phyloP scores from a whole-genome alignment of 92 coral and sea anemone genomes.

The Epizoanthus fatuus region DNA sequence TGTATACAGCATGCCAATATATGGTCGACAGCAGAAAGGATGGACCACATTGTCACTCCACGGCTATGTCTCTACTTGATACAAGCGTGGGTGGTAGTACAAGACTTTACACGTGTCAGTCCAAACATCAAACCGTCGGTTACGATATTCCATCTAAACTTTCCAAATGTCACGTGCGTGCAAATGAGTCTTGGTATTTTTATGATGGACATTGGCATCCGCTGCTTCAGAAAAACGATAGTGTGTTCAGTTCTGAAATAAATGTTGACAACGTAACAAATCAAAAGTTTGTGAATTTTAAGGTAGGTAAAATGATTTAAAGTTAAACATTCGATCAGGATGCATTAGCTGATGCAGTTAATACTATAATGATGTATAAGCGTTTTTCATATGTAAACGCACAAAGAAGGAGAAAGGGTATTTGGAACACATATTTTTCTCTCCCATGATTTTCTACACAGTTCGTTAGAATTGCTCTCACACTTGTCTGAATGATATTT shows the following conservation, averaged over 20 bases:
- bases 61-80: slow-evolving; percentile 1
- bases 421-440: too few relatives aligned
- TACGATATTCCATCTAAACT: neutral
- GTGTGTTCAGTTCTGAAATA: neutral
- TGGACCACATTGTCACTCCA: neutral
- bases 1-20: neutral
- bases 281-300: neutral
- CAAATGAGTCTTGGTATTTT: slow-evolving; percentile 1
- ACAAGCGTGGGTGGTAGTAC: neutral
- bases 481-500: too few relatives aligned
- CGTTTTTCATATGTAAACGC: neutral
- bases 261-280: neutral
- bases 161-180: neutral
- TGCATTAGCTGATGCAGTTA: too few relatives aligned
- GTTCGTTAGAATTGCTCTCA: too few relatives aligned
- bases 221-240: neutral
- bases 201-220: neutral
- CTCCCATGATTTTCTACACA: too few relatives aligned
- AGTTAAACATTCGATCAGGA: neutral
- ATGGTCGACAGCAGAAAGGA: neutral
- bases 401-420: too few relatives aligned
- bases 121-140: too few relatives aligned
- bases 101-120: neutral
- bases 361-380: too few relatives aligned
- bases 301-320: slow-evolving; percentile 5